Evolutionary conservation across 23 tunicate species (phyloP).

Genomic region (Ciona savignyi): DNA sequence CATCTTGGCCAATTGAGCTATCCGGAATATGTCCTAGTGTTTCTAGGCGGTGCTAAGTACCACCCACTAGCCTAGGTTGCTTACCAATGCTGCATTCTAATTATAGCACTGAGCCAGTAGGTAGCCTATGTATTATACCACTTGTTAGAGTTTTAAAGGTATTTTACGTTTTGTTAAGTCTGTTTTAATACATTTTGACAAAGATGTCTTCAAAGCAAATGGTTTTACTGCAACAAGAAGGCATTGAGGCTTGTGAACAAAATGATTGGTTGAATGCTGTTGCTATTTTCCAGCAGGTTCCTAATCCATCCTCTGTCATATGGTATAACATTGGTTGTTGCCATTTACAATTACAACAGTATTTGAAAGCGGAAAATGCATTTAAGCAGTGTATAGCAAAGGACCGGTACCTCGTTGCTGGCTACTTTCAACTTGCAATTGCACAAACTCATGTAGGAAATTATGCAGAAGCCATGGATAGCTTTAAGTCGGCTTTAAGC

Average conservation of each 20-base stretch:
- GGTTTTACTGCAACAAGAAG: slow-evolving; percentile 42
- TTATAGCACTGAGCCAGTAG: too few species aligned
- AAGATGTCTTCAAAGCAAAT: slow-evolving; percentile 53
- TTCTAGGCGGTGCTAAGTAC: too few species aligned
- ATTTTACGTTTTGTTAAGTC: too few species aligned
- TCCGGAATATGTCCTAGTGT: too few species aligned
- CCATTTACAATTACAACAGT: slow-evolving; percentile 36
- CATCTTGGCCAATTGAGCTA: too few species aligned
- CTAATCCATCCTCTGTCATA: slow-evolving; percentile 38
- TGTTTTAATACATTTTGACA: too few species aligned
- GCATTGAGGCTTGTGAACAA: slow-evolving; percentile 46
- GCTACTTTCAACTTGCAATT: slow-evolving; percentile 57
- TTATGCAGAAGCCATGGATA: slow-evolving; percentile 19
- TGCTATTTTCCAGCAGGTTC: slow-evolving; percentile 45
- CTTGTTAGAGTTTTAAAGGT: too few species aligned
- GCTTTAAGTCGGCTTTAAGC: slow-evolving; percentile 13
- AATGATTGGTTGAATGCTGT: slow-evolving; percentile 49
- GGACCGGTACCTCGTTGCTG: slow-evolving; percentile 58
- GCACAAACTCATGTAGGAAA: slow-evolving; percentile 25
- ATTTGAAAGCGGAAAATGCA: slow-evolving; percentile 23
- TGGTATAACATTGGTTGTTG: slow-evolving; percentile 65
- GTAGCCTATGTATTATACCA: too few species aligned
- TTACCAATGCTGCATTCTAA: too few species aligned
- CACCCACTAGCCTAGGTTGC: too few species aligned
- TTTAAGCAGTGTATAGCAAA: slow-evolving; percentile 45